These are phyloP conservation scores for Drosophila kurseongensis DNA, from an alignment of 1,140 invertebrate species.

Conservation along the genomic window DNA sequence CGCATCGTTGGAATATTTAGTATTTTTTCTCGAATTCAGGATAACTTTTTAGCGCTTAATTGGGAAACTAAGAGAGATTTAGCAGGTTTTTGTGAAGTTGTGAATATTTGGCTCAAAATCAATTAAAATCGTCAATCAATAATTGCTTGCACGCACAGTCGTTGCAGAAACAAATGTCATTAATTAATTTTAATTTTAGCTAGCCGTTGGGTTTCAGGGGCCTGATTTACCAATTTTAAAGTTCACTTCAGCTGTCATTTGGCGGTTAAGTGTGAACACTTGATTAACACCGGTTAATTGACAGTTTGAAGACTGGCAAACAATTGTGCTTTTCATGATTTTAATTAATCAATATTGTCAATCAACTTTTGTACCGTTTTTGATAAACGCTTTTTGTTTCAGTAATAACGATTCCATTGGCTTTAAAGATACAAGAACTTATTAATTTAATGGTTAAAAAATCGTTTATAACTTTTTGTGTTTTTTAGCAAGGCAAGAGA, in stretches of 20 bases:
- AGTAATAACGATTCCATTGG: not conserved
- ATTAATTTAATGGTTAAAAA: too few relatives aligned
- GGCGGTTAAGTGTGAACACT: conserved; percentile 40
- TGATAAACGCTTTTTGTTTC: not conserved
- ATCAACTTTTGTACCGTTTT: not conserved
- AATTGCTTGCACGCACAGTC: conserved; percentile 9
- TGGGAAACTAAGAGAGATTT: not conserved
- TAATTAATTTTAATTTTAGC: conserved; percentile 38
- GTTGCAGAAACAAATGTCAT: conserved; percentile 3
- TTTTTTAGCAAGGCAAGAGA: too few relatives aligned
- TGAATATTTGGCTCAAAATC: conserved; percentile 17
- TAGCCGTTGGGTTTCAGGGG: conserved; percentile 16
- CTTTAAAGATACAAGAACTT: not conserved
- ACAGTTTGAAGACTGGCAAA: conserved; percentile 45
- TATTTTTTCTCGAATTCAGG: conserved; percentile 2
- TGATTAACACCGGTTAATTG: conserved; percentile 55
- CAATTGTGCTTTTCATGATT: conserved; percentile 1
- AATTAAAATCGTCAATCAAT: conserved; percentile 14
- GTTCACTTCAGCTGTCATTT: conserved; percentile 44
- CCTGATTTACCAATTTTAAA: conserved; percentile 29
- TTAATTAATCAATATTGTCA: conserved; percentile 1
- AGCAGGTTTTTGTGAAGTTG: conserved; percentile 3
- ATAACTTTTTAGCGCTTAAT: not conserved
- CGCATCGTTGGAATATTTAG: not conserved
- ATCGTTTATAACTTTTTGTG: too few relatives aligned